These are phyloP conservation scores for Gallirallus australis DNA, from an alignment of 2,797 vertebrate genomes.

Conservation along the genomic window DNA sequence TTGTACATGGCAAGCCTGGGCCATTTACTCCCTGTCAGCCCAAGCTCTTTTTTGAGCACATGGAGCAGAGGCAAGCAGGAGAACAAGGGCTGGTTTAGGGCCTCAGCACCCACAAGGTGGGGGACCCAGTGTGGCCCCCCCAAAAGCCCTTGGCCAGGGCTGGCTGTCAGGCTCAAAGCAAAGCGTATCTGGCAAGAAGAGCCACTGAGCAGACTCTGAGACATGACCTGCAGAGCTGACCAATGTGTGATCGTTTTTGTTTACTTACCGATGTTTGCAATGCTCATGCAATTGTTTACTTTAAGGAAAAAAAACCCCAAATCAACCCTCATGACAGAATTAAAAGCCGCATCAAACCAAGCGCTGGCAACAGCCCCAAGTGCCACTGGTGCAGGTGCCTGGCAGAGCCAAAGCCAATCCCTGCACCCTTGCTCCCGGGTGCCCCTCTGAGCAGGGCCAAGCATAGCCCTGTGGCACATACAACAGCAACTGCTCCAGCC, in stretches of 20 bases:
- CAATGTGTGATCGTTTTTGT: rapidly evolving
- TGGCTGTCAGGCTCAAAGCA: not conserved
- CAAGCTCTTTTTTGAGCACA: not conserved
- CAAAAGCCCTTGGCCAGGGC: not conserved
- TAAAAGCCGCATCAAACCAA: not conserved
- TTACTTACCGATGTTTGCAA: not conserved
- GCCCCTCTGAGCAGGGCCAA: not conserved
- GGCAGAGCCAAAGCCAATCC: not conserved
- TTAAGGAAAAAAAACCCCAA: not conserved
- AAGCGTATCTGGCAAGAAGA: not conserved
- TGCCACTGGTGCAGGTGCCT: not conserved
- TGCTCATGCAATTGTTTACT: not conserved
- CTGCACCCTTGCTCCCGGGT: not conserved
- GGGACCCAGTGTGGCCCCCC: not conserved
- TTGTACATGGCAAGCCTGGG: rapidly evolving
- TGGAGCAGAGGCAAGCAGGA: not conserved
- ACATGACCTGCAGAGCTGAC: rapidly evolving
- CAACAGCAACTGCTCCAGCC: not conserved
- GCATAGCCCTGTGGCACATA: rapidly evolving
- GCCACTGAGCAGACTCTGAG: not conserved
- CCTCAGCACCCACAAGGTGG: not conserved
- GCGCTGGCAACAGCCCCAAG: rapidly evolving
- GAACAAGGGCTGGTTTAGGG: not conserved
- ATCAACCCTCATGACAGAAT: not conserved
- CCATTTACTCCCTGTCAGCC: not conserved